These are phyloP conservation scores for Zaprionus ghesquierei DNA, from an alignment of 1,140 invertebrate species.

Conservation along the genomic window DNA sequence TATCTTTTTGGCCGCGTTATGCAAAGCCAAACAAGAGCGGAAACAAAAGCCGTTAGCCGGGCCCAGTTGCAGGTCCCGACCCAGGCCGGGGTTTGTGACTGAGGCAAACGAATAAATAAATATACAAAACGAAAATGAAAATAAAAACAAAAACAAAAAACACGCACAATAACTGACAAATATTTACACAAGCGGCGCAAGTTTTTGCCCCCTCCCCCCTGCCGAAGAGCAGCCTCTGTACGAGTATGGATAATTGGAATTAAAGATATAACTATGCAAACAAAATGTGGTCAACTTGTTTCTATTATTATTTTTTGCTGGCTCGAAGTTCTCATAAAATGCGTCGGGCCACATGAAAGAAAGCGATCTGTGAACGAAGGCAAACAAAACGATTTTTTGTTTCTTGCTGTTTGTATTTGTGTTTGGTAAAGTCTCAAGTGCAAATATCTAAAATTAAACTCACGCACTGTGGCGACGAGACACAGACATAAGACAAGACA, in stretches of 20 bases:
- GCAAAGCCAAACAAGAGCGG: slow-evolving; percentile 24
- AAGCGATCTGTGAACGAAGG: slow-evolving; percentile 64
- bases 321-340: slow-evolving; percentile 38
- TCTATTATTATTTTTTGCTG: slow-evolving; percentile 9
- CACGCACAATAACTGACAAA: slow-evolving; percentile 29
- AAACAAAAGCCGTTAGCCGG: slow-evolving; percentile 10
- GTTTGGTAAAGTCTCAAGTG: slow-evolving; percentile 64
- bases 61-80: neutral
- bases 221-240: neutral
- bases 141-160: neutral
- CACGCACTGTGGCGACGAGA: slow-evolving; percentile 46
- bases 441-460: slow-evolving; percentile 74
- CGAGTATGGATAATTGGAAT: slow-evolving; percentile 69
- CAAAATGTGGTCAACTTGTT: slow-evolving; percentile 18
- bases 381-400: slow-evolving; percentile 50
- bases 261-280: slow-evolving; percentile 70
- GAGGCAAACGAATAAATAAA: slow-evolving; percentile 5
- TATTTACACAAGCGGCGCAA: slow-evolving; percentile 37
- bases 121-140: slow-evolving; percentile 7
- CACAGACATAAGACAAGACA: slow-evolving; percentile 1
- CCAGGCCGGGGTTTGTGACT: neutral
- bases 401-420: slow-evolving; percentile 13
- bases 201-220: slow-evolving; percentile 14
- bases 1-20: slow-evolving; percentile 16
- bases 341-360: slow-evolving; percentile 63